phyloP scores from a whole-genome alignment of 2,113 vertebrate genomes.

The Catharus minimus region DNA sequence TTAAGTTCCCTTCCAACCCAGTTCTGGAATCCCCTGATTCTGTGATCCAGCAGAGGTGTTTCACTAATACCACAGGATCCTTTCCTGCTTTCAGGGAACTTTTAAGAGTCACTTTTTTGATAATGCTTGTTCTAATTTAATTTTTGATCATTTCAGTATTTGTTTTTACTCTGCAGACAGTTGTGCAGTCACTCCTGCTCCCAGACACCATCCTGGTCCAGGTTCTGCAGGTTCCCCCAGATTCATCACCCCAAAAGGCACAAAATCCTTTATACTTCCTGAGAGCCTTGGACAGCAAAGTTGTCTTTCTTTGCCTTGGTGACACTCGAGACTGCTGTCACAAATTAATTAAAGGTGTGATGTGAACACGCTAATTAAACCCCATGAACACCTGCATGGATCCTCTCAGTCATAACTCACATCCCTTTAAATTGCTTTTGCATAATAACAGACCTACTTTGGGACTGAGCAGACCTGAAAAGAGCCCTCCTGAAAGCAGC shows the following conservation, averaged over 20 bases:
- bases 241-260: neutral
- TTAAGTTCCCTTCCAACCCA: neutral
- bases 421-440: constrained; percentile 23
- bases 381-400: constrained; percentile 8
- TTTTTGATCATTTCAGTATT: neutral
- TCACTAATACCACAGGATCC: neutral
- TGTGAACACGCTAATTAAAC: constrained; percentile 10
- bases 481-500: neutral
- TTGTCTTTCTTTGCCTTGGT: neutral
- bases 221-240: accelerated
- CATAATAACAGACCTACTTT: neutral
- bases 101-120: neutral
- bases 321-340: neutral
- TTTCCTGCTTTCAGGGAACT: neutral
- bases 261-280: neutral
- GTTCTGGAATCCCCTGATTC: neutral
- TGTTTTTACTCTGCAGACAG: neutral
- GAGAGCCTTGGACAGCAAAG: neutral
- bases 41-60: neutral
- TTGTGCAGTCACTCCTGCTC: neutral
- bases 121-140: neutral
- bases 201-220: neutral
- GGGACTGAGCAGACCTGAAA: neutral
- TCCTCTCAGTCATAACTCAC: constrained; percentile 32
- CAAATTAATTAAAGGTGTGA: constrained; percentile 48